Conservation (phyloP, 2,888 invertebrate genomes). For the Congeria kusceri region DNA sequence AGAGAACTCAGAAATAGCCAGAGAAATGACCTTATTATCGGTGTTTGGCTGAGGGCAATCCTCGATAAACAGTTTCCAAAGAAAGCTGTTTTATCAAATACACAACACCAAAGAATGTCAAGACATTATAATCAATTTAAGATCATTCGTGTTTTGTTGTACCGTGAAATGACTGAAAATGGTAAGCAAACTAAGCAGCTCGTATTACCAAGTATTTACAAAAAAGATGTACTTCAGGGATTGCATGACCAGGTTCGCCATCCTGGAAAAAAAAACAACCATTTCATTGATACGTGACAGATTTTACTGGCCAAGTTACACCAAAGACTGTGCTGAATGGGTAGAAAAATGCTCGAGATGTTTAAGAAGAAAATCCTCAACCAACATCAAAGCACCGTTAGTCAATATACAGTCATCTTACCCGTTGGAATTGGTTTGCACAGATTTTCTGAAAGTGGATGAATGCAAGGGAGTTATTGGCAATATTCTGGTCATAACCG, state of each 20-base stretch:
- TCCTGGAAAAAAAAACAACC: no score
- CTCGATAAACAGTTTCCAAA: no score
- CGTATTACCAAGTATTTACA: conserved; percentile 13
- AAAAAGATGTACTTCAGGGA: neutral
- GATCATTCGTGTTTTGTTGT: conserved; percentile 12
- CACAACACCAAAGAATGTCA: no score
- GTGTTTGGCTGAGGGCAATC: conserved; percentile 9
- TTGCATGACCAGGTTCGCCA: conserved; percentile 11
- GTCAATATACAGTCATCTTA: neutral
- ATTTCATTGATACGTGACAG: neutral
- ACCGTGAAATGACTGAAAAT: conserved; percentile 10
- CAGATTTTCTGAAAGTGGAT: conserved; percentile 26
- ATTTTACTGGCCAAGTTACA: conserved; percentile 22
- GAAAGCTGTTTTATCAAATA: no score
- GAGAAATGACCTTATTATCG: conserved; percentile 5
- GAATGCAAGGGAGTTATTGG: conserved; percentile 15
- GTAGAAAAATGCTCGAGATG: neutral
- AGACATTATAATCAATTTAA: no score
- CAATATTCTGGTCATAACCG: conserved; percentile 18
- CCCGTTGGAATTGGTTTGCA: conserved; percentile 27
- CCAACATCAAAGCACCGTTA: neutral
- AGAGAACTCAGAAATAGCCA: no score
- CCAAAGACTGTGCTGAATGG: no score
- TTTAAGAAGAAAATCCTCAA: neutral
- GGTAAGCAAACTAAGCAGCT: conserved; percentile 6